A percentile compares a stretch with the other conserved stretches of the same genome.
Conservation (phyloP, 2,888 invertebrate species). For the Pelosia muscerda region DNA sequence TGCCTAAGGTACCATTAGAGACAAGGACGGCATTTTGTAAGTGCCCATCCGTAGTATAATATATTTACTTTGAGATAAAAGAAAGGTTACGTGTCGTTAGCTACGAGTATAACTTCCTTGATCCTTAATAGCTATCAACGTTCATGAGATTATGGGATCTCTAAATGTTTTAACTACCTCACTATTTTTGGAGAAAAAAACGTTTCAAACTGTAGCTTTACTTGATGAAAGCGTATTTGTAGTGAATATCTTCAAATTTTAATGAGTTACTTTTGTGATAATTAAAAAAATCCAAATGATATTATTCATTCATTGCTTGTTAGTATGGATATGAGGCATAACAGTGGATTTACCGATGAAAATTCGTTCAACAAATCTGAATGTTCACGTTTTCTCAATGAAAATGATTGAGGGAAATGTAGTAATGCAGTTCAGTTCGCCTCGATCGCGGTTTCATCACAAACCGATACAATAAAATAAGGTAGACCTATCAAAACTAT, state of each 20-base stretch:
- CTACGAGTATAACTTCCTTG: slow-evolving; percentile 4
- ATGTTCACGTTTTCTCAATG: neutral
- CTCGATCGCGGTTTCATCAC: neutral
- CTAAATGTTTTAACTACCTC: neutral
- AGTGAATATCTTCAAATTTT: neutral
- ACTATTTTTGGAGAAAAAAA: neutral
- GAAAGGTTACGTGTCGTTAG: slow-evolving; percentile 1
- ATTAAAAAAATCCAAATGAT: neutral
- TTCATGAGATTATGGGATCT: too few relatives aligned
- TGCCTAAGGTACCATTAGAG: neutral
- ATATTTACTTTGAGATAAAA: slow-evolving; percentile 1
- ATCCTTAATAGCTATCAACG: slow-evolving; percentile 1
- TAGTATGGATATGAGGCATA: too few relatives aligned
- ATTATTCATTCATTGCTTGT: neutral
- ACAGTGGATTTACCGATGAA: neutral
- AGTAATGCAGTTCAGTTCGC: neutral
- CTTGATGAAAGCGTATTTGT: neutral
- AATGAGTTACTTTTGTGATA: neutral
- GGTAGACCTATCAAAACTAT: slow-evolving; percentile 1
- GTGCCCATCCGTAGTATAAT: neutral
- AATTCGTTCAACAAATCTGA: neutral
- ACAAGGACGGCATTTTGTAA: neutral
- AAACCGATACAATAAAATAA: neutral
- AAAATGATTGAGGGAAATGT: neutral
- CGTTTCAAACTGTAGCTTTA: neutral